Evolutionary conservation across 2,888 invertebrate genomes (phyloP), one percentile per base, ranked within the genome.

Genomic region (Eupithecia vulgata): DNA sequence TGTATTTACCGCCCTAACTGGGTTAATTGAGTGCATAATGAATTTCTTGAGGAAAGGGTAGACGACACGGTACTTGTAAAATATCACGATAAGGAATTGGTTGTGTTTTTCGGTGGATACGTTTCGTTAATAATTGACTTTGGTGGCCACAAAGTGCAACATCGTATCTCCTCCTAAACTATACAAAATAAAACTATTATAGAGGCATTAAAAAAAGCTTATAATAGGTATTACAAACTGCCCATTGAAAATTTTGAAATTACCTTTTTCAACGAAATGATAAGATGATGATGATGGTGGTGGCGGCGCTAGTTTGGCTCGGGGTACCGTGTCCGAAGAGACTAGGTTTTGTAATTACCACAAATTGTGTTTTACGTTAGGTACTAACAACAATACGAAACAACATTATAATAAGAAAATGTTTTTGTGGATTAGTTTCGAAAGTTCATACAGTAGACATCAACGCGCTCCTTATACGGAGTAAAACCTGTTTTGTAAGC

Each of bases 11-110:
- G 79, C 76, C 77, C 75, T 75, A 73, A 76, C 70, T 87, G 80
- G 85, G 87, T 84, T 87, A 88, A 88, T 87, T 83, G 86, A 83
- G 78, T 82, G 83, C 82, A 83, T 86, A 86, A 86, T 86, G 79
- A 86, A 83, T 78, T 78, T 74, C 75, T 72, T 72, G 72, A 67
- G 67, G 70, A 71, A 66, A 61, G 74, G 65, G 68, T 66, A 57
- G n/a, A 35, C n/a, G n/a, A 35, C 35, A 3, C 34, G 57, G 57
- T 35, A 62, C 40, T 65, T 42, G 37, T 42, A 37, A 37, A 52
- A 67, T 25, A 48, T 72, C 40, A 15, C 48, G 37, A 64, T 64
- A 37, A 1, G 62, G 37, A 37, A 35, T 34, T 17, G 34, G 61
- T 34, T 61, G 62, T n/a, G 62, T 62, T 35, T 34, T 34, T 17